Evolutionary conservation across 1,140 invertebrate genomes (phyloP), one percentile per base, ranked within the genome.

Genomic region (Bombus fervidus): DNA sequence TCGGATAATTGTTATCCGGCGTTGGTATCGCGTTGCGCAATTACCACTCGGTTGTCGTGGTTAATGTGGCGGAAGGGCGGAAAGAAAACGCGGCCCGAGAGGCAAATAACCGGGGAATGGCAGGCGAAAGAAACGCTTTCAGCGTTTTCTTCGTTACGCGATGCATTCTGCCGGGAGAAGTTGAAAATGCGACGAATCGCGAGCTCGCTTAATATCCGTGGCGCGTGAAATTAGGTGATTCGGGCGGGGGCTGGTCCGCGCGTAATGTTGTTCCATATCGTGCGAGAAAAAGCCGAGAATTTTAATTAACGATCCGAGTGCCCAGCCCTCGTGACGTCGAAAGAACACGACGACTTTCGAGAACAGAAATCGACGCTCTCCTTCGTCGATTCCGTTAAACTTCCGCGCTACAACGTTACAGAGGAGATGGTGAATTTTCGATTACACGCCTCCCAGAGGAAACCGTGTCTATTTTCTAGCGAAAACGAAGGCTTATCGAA

Each of bases 1-100:
- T 22, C 34, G 47, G 57, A 37, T 75, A 75, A 82, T 71, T 71
- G 76, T 62, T 79, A 72, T 53, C 62, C 81, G 2, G 43, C 13
- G 25, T 25, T 53, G 18, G 31, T 13, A 6, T 22, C 10, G 72
- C 25, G 31, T n/a, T 18, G 41, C 34, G 81, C 31, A 66, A 83
- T 75, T 83, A 53, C 39, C 71, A 18, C 25, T n/a, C 25, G 5
- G 34, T 34, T 37, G 28, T 34, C 47, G 80, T 28, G 69, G 31
- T 64, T 75, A 47, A 82, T 66, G 47, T 22, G 8, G 22, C 41
- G n/a, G 64, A n/a, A 37, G 12, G 39, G 22, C 2, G 41, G 22
- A 57, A n/a, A 9, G n/a, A 12, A 6, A 22, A 13, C 8, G 47
- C 5, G 43, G 25, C 22, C 39, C 18, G 47, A 6, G 5, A 22